A percentile compares a stretch with the other conserved stretches of the same genome.
Evolutionary conservation across 2,888 invertebrate genomes (phyloP).

Genomic region (Mesopsocus fuscifrons): DNA sequence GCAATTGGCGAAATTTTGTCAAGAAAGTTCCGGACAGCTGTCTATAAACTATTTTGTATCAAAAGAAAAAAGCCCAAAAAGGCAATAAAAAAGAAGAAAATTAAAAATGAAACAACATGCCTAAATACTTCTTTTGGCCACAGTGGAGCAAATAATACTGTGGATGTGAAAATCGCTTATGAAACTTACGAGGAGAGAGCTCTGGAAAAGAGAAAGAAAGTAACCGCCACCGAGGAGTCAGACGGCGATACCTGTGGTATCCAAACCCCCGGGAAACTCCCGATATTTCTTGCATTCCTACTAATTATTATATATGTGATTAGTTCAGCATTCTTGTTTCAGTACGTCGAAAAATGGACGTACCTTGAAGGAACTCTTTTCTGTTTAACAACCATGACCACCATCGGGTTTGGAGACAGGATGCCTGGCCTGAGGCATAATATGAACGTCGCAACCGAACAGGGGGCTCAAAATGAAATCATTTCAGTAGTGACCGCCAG

Average conservation of each 20-base stretch:
- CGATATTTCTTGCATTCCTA: slow-evolving; percentile 67
- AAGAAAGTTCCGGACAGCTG: slow-evolving; percentile 51
- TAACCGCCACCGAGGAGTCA: no score
- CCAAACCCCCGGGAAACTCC: slow-evolving; percentile 32
- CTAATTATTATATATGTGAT: slow-evolving; percentile 74
- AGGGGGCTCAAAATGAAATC: slow-evolving; percentile 30
- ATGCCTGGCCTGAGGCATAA: slow-evolving; percentile 38
- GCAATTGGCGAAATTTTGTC: slow-evolving; percentile 73
- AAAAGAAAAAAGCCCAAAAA: slow-evolving; percentile 14
- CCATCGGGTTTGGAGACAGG: slow-evolving; percentile 68
- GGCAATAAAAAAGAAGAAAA: slow-evolving; percentile 6
- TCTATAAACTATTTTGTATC: slow-evolving; percentile 21
- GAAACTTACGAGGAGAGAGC: no score
- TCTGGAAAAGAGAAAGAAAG: no score
- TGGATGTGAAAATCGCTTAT: slow-evolving; percentile 5
- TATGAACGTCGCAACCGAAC: slow-evolving; percentile 13
- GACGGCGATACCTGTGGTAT: slow-evolving; percentile 6
- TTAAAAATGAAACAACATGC: slow-evolving; percentile 7
- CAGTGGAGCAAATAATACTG: background rate
- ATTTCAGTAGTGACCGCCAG: slow-evolving; percentile 59
- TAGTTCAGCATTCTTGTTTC: slow-evolving; percentile 77
- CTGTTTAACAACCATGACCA: slow-evolving; percentile 39
- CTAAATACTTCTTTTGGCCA: slow-evolving; percentile 3
- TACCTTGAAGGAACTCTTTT: slow-evolving; percentile 59
- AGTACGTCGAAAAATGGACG: slow-evolving; percentile 79